Base-by-base conservation (phyloP, 2,113 vertebrate species). In the Galemys pyrenaicus region DNA sequence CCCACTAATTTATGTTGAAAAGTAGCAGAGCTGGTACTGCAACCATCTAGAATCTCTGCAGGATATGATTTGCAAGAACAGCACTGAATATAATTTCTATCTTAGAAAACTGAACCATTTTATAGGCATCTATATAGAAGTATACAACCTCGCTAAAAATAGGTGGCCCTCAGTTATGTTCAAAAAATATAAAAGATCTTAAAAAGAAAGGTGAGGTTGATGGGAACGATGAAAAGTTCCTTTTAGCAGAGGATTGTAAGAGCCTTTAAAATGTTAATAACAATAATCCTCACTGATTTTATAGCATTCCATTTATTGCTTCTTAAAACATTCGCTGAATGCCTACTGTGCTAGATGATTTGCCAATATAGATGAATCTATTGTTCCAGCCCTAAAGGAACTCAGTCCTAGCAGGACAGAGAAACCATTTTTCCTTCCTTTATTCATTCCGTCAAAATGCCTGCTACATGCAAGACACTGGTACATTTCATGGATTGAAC, bases 221-320 rank as follows among this genome's bases (percentile, higher is more conserved):
- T 88, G 12, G 15, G 77, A 91, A 95, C 54, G n/a, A 67, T 62
- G 30, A 85, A 88, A 84, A 71, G 6, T 81, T 85, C 11, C 35
- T 92, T 92, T 92, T 24, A 58, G 46, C 4, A 44, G 77, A 91
- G 2, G 32, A 49, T 49, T 60, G 24, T 37, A 85, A 87, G 93
- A 92, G 30, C 1, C 46, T 96, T 87, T 87, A 96, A 92, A 95
- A 96, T 78, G 39, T 81, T 95, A 85, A 89, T 94, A 75, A 70
- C 37, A 87, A 87, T 88, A 95, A 92, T 73, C 62, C n/a, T 94
- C 46, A 62, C 73, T 91, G 81, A 81, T 96, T 94, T 96, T 96
- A 94, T 92, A 94, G 70, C 87, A 93, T 87, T 87, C 46, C n/a
- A 79, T 85, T 92, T 92, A 91, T 88, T 95, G 77, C 39, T 51